Evolutionary conservation across 2,888 invertebrate genomes (phyloP).

Genomic region (Eupithecia tripunctaria): DNA sequence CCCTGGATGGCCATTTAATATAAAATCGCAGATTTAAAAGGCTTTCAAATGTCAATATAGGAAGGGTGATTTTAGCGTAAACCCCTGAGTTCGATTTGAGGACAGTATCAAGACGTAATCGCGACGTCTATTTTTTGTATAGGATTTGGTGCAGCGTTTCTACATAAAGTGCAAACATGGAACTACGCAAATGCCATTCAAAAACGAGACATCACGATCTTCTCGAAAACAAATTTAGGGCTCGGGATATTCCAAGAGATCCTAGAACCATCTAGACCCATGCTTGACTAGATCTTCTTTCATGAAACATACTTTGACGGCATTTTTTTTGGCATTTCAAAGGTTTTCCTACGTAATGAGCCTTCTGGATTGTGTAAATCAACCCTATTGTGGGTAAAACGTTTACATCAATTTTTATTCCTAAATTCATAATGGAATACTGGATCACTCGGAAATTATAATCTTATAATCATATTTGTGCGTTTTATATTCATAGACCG

Average conservation of each 20-base stretch:
- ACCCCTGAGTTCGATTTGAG: not conserved
- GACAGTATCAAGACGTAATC: too few species aligned
- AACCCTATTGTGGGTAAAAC: not conserved
- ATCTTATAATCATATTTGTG: not conserved
- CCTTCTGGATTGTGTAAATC: not conserved
- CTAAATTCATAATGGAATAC: not conserved
- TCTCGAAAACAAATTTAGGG: not conserved
- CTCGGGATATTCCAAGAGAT: not conserved
- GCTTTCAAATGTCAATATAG: too few species aligned
- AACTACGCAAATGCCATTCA: not conserved
- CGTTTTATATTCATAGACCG: not conserved
- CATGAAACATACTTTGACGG: not conserved
- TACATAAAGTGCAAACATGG: not conserved
- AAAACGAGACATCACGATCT: not conserved
- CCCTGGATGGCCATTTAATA: too few species aligned
- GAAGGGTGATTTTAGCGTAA: too few species aligned
- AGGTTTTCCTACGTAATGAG: not conserved
- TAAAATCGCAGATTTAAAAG: too few species aligned
- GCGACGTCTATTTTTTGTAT: not conserved
- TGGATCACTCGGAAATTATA: not conserved
- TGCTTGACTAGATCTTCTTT: not conserved
- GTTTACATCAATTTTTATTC: not conserved
- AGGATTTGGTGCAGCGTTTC: not conserved
- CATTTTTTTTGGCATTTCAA: not conserved
- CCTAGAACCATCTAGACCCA: not conserved